phyloP scores from a whole-genome alignment of 2,888 invertebrate genomes.

The Dolomedes plantarius region DNA sequence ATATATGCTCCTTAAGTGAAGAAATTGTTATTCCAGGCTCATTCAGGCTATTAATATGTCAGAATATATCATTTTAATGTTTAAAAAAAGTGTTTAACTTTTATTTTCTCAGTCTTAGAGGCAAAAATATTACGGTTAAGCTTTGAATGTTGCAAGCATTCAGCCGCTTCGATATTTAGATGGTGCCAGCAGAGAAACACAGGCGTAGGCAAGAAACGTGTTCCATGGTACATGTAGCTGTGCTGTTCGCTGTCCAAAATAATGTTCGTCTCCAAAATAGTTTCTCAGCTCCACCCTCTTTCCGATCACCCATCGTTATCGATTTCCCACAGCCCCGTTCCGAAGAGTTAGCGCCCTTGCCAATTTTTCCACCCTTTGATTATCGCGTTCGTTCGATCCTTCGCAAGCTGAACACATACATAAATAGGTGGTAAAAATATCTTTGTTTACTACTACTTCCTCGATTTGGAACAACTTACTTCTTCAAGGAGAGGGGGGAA shows the following conservation, averaged over 20 bases:
- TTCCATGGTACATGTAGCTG: neutral
- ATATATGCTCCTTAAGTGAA: too few relatives aligned
- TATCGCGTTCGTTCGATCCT: neutral
- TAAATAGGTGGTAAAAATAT: neutral
- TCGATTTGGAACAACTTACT: neutral
- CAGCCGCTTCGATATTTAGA: too few relatives aligned
- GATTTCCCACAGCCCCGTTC: neutral
- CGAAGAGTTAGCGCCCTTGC: neutral
- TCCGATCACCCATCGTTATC: conserved; percentile 47
- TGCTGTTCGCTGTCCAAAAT: neutral
- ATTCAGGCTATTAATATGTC: too few relatives aligned
- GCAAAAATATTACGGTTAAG: too few relatives aligned
- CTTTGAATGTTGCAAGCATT: too few relatives aligned
- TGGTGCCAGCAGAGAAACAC: too few relatives aligned
- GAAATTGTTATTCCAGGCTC: too few relatives aligned
- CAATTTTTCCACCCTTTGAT: neutral
- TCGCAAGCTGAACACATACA: neutral
- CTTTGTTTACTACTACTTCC: neutral
- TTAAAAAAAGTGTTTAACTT: too few relatives aligned
- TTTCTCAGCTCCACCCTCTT: conserved; percentile 59
- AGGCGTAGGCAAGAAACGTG: neutral
- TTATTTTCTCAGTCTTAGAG: too few relatives aligned
- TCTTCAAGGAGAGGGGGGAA: neutral
- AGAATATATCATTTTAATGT: too few relatives aligned
- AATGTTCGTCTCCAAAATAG: conserved; percentile 33